Evolutionary conservation across 2,888 invertebrate species (phyloP).

Genomic region (Megastigmus dorsalis): DNA sequence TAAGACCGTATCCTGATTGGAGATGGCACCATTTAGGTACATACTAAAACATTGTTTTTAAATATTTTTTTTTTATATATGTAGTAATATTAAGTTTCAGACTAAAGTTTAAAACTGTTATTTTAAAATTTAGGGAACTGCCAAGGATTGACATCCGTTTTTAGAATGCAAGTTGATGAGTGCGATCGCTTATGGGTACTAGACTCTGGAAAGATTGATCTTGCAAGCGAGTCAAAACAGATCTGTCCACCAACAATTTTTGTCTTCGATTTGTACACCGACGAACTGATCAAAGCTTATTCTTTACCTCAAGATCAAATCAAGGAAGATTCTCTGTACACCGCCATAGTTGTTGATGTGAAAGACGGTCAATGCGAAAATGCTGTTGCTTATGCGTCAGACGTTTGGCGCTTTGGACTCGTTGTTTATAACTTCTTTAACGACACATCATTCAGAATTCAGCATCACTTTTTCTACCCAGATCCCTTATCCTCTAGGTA

Average conservation of each 20-base stretch:
- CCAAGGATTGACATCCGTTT: slow-evolving; percentile 84
- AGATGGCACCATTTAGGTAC: slow-evolving; percentile 79
- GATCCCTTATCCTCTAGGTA: slow-evolving; percentile 85
- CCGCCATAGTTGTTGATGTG: slow-evolving; percentile 82
- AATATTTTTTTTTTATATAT: no score
- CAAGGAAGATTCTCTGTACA: slow-evolving; percentile 81
- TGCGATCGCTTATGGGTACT: slow-evolving; percentile 88
- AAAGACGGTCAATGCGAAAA: slow-evolving; percentile 78
- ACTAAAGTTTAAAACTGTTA: no score
- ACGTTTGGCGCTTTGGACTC: slow-evolving; percentile 82
- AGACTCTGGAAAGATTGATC: slow-evolving; percentile 85
- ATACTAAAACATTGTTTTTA: no score
- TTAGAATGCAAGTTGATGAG: slow-evolving; percentile 83
- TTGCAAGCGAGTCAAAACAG: slow-evolving; percentile 81
- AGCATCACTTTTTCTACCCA: slow-evolving; percentile 83
- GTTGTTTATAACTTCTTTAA: slow-evolving; percentile 80
- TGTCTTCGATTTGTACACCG: slow-evolving; percentile 82
- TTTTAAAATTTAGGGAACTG: slow-evolving; percentile 76
- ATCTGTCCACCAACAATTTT: slow-evolving; percentile 84
- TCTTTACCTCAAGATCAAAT: slow-evolving; percentile 80
- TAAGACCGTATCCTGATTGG: slow-evolving; percentile 87
- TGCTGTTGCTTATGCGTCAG: slow-evolving; percentile 81
- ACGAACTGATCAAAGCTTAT: slow-evolving; percentile 79
- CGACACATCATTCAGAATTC: slow-evolving; percentile 80
- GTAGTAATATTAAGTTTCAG: no score